A percentile compares a stretch with the other conserved stretches of the same genome.
Conservation (phyloP, 2,113 vertebrate genomes). For the Phasianus colchicus region DNA sequence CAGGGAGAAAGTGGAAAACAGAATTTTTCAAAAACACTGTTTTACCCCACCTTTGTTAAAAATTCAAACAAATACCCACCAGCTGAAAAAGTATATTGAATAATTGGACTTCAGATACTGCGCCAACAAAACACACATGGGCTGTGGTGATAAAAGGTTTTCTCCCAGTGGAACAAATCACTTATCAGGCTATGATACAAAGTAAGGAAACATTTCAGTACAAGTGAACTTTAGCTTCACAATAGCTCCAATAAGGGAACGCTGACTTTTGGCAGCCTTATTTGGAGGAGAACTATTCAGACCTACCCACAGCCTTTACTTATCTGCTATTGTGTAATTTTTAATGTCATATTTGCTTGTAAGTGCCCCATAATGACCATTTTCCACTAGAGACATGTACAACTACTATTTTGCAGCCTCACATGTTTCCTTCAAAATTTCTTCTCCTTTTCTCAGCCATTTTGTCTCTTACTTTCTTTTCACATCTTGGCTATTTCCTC, state of each 20-base stretch:
- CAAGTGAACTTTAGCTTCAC: slow-evolving; percentile 56
- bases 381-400: slow-evolving; percentile 46
- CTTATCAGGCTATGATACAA: slow-evolving; percentile 60
- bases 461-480: slow-evolving; percentile 14
- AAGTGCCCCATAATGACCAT: slow-evolving; percentile 13
- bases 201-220: slow-evolving; percentile 67
- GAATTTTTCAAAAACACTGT: not conserved
- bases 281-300: slow-evolving; percentile 54
- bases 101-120: slow-evolving; percentile 30
- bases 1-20: not conserved
- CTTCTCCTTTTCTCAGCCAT: slow-evolving; percentile 24
- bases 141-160: slow-evolving; percentile 56
- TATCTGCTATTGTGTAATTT: slow-evolving; percentile 56
- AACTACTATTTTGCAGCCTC: slow-evolving; percentile 19
- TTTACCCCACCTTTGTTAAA: slow-evolving; percentile 48
- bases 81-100: slow-evolving; percentile 69
- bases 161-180: slow-evolving; percentile 60
- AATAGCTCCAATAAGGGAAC: slow-evolving; percentile 45
- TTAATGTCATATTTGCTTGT: slow-evolving; percentile 60
- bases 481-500: slow-evolving; percentile 11
- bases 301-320: slow-evolving; percentile 41
- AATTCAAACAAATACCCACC: slow-evolving; percentile 55
- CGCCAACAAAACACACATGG: slow-evolving; percentile 70
- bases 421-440: slow-evolving; percentile 8
- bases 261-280: slow-evolving; percentile 53